Evolutionary conservation across 2,113 vertebrate species (phyloP), one percentile per base, ranked within the genome.

Genomic region (Pandion haliaetus): DNA sequence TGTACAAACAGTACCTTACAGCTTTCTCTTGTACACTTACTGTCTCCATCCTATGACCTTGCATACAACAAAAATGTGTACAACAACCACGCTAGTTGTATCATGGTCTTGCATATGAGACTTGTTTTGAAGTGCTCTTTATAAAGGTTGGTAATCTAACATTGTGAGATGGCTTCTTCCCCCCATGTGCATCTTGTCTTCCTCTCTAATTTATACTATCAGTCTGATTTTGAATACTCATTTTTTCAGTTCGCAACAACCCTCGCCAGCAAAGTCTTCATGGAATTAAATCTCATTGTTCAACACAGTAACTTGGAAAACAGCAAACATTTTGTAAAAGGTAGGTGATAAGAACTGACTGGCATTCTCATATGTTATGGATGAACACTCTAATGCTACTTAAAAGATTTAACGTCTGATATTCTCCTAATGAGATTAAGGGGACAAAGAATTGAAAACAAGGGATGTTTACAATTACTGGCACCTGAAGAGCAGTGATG

Each of bases 391-490:
- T 96, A 98, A 98, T 98, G 97, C 98, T 89, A 95, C 98, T 98
- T 98, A 98, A 98, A 96, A 97, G 97, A 98, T 98, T 98, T 98
- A 98, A 98, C 94, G 98, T 98, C 98, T 98, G 98, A 98, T 98
- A 98, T 98, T 98, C 97, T 97, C 95, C 98, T 99, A 98, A 99
- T 96, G 97, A 96, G 98, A 99, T 99, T 98, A 98, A 95, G 82
- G 84, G 95, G 80, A 96, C 97, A 98, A 83, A 90, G 96, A 96
- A 97, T 91, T 97, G 91, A 98, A 98, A 98, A 93, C 95, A 97
- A 73, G 95, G 94, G 95, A 96, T 96, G 90, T 96, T 96, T 98
- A 93, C 97, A 97, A 96, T 98, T 96, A 95, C 94, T 55, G 91
- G 91, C 95, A 97, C 90, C 97, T 96, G 92, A 96, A 94, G 72